These are phyloP conservation scores for Otus sunia DNA, from an alignment of 2,113 vertebrate genomes.

Conservation along the genomic window DNA sequence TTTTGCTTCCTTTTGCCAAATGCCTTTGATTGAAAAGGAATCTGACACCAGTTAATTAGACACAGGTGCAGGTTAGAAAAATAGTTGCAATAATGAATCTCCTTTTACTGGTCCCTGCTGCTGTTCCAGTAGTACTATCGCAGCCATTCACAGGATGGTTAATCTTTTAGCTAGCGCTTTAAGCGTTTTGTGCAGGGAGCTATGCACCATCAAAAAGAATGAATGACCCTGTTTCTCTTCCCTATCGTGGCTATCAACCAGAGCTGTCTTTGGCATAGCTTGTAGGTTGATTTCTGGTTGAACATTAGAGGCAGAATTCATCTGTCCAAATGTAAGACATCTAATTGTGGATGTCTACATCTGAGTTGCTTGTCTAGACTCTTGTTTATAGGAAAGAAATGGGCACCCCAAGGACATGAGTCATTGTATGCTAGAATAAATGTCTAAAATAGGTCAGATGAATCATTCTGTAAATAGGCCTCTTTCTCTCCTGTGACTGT, in stretches of 20 bases:
- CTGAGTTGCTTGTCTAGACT: constrained; percentile 65
- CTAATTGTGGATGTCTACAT: constrained; percentile 63
- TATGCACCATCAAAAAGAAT: not conserved
- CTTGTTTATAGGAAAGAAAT: constrained; percentile 68
- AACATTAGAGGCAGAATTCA: constrained; percentile 36
- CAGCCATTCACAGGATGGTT: not conserved
- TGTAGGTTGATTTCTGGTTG: constrained; percentile 38
- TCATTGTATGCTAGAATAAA: constrained; percentile 59
- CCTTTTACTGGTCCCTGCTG: not conserved
- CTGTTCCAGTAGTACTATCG: not conserved
- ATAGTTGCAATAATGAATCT: constrained; percentile 26
- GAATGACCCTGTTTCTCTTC: constrained; percentile 54
- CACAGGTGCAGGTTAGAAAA: constrained; percentile 12
- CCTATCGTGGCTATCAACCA: constrained; percentile 29
- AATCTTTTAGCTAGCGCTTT: constrained; percentile 37
- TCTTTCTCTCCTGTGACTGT: constrained; percentile 13
- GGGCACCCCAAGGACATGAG: constrained; percentile 65
- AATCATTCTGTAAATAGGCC: constrained; percentile 50
- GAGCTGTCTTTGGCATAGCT: constrained; percentile 42
- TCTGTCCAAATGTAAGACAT: constrained; percentile 52
- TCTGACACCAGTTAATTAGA: constrained; percentile 1
- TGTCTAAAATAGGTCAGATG: constrained; percentile 61
- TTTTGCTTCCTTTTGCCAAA: not conserved
- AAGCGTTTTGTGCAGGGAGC: not conserved
- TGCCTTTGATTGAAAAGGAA: not conserved